Evolutionary conservation across 2,797 vertebrate species (phyloP), one percentile per base, ranked within the genome.

Genomic region (Schizopygopsis pylzovi): DNA sequence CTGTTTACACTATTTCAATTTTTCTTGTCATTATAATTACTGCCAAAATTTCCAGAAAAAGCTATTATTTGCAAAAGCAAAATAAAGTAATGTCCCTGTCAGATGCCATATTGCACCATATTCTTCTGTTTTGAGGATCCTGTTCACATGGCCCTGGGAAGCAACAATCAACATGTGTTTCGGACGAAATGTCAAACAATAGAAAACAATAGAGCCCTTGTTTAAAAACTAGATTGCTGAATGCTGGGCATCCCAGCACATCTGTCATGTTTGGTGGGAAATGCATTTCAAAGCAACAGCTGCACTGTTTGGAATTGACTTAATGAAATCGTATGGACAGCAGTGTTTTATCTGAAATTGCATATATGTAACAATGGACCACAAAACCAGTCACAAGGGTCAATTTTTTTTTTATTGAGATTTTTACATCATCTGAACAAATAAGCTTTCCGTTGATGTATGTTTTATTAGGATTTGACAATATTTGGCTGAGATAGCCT

Each of bases 171-270:
- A 37, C 85, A 59, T 82, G 56, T 84, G 86, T 86, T 89, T 83
- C 28, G 70, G 70, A 63, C 72, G 10, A 77, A 63, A 59, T 79
- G 78, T 15, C 47, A 33, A 78, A 94, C 93, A 95, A 93, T 18
- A 85, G 83, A 87, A 33, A 78, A 94, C 93, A 95, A 93, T 18
- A 85, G 83, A 87, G 89, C 41, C 78, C n/a, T 84, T 95, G 90
- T 94, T 56, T 91, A 67, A 88, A 49, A 9, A n/a, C 63, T 9
- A n/a, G 28, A 65, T 43, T 25, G 11, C 76, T 81, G 33, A 75
- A 76, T 82, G 78, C 68, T 12, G 56, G 76, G 16, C 65, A 70
- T 56, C 37, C 37, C 41, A 83, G 33, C 75, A 45, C 65, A 72
- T 87, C 72, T 79, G 16, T 81, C 33, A 49, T 49, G 79, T 8